These are phyloP conservation scores for Melanotaenia trifasciata DNA, from an alignment of 2,797 vertebrate genomes.

Conservation along the genomic window DNA sequence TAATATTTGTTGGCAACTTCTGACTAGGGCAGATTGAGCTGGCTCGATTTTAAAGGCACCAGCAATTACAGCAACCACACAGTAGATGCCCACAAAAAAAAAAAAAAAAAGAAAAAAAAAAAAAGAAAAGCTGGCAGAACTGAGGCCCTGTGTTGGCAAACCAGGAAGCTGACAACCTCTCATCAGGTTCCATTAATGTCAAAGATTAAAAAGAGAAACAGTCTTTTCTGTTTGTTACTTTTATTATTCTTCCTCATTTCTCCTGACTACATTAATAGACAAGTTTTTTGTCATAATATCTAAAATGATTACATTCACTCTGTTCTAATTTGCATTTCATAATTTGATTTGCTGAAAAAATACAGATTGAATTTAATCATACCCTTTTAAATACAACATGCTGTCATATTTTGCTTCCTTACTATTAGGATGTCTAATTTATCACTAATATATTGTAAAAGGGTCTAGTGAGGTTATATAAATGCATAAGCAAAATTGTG, in stretches of 20 bases:
- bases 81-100: slow-evolving; percentile 58
- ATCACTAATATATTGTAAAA: not conserved
- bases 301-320: slow-evolving; percentile 6
- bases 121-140: slow-evolving; percentile 49
- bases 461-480: not conserved
- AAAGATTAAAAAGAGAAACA: slow-evolving; percentile 44
- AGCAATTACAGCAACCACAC: slow-evolving; percentile 66
- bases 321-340: slow-evolving; percentile 1
- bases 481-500: not conserved
- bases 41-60: slow-evolving; percentile 63
- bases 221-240: slow-evolving; percentile 14
- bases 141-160: slow-evolving; percentile 56
- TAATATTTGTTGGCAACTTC: slow-evolving; percentile 67
- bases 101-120: slow-evolving; percentile 40
- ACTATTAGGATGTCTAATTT: not conserved
- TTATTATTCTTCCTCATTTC: slow-evolving; percentile 21
- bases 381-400: not conserved
- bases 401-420: not conserved
- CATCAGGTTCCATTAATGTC: slow-evolving; percentile 69
- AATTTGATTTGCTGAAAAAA: not conserved
- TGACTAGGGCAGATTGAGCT: slow-evolving; percentile 63
- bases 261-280: slow-evolving; percentile 13
- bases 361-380: slow-evolving; percentile 3
- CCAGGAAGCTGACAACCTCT: slow-evolving; percentile 54
- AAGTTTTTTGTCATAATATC: not conserved